Evolutionary conservation across 2,113 vertebrate genomes (phyloP).

Genomic region (Archocentrus centrarchus): DNA sequence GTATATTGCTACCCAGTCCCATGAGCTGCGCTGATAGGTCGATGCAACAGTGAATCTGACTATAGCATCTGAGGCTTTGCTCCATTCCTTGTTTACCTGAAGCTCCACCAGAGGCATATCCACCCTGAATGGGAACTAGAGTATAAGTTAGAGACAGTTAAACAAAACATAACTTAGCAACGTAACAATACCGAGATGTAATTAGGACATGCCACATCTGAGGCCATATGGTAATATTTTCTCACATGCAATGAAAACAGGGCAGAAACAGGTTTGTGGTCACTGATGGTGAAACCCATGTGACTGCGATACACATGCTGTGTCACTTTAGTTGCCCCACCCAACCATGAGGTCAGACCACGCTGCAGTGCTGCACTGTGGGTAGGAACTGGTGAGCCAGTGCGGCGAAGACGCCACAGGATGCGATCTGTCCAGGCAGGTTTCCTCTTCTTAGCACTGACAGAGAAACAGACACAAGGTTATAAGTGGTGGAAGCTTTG

Average conservation of each 20-base stretch:
- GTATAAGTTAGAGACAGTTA: neutral
- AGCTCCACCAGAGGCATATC: constrained; percentile 87
- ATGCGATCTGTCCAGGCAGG: constrained; percentile 98
- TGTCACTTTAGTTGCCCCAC: constrained; percentile 84
- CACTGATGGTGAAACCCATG: constrained; percentile 93
- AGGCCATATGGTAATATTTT: neutral
- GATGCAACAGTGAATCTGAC: constrained; percentile 86
- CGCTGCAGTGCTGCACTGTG: constrained; percentile 82
- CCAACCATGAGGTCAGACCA: constrained; percentile 77
- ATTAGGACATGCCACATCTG: neutral
- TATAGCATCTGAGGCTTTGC: constrained; percentile 87
- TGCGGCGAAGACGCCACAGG: constrained; percentile 92
- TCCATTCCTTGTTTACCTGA: constrained; percentile 91
- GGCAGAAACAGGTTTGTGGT: constrained; percentile 96
- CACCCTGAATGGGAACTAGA: constrained; percentile 90
- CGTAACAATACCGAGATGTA: neutral
- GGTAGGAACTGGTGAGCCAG: constrained; percentile 78
- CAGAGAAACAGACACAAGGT: neutral
- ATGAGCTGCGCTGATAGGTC: constrained; percentile 91
- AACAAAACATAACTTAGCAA: neutral
- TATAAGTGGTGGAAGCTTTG: neutral
- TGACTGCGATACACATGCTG: constrained; percentile 93
- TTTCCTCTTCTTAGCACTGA: constrained; percentile 94
- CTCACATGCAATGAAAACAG: constrained; percentile 91
- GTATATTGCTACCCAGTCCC: constrained; percentile 99